These are phyloP conservation scores for Upupa epops DNA, from an alignment of 2,113 vertebrate species.

Conservation along the genomic window DNA sequence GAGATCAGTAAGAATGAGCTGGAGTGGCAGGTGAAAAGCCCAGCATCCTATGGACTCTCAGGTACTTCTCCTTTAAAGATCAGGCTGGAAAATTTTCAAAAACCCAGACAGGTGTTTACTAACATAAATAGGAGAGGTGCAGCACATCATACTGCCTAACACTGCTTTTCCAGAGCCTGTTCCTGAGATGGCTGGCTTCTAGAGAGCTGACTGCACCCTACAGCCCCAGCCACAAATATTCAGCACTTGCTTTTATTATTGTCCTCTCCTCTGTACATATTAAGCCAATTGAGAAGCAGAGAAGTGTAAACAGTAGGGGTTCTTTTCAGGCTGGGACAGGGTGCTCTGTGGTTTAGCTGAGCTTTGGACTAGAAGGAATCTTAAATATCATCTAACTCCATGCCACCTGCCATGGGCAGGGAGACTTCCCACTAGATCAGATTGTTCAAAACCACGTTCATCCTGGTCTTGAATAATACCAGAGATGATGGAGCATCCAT, in stretches of 20 bases:
- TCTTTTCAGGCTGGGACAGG: neutral
- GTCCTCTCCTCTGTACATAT: neutral
- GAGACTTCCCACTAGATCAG: too few species aligned
- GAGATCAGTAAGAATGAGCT: conserved; percentile 71
- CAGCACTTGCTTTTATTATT: neutral
- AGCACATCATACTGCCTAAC: too few species aligned
- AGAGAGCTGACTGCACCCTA: neutral
- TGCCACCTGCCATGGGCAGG: too few species aligned
- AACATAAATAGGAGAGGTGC: neutral
- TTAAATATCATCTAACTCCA: too few species aligned
- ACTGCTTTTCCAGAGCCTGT: neutral
- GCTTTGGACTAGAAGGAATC: too few species aligned
- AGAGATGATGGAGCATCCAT: too few species aligned
- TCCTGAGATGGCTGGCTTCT: neutral
- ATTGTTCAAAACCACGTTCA: too few species aligned
- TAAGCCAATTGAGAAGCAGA: neutral
- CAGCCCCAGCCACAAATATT: neutral
- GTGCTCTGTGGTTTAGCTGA: neutral
- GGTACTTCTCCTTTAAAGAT: conserved; percentile 60
- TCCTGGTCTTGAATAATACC: too few species aligned
- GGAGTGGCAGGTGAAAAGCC: conserved; percentile 72
- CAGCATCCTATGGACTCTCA: conserved; percentile 73
- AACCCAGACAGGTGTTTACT: neutral
- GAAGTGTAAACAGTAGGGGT: neutral
- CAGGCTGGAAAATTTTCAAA: neutral